Conservation (phyloP, 2,113 vertebrate species). For the Semnornis frantzii region DNA sequence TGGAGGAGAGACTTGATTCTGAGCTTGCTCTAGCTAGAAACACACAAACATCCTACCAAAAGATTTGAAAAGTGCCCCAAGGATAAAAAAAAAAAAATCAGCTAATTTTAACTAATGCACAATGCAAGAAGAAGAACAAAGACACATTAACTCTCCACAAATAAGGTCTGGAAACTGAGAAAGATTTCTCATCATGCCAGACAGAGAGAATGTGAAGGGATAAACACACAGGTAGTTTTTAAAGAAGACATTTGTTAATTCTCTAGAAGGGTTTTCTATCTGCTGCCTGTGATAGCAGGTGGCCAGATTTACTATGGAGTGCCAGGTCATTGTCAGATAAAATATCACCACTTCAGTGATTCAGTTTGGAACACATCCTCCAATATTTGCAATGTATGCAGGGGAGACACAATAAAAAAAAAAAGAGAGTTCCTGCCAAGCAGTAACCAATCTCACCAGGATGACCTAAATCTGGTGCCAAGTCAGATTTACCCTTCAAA, state of each 20-base stretch:
- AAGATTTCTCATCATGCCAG: background rate
- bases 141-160: background rate
- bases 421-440: constrained; percentile 39
- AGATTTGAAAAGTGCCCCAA: background rate
- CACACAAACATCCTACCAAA: background rate
- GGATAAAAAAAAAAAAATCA: background rate
- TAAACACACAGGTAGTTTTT: background rate
- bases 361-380: constrained; percentile 23
- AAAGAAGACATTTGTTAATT: background rate
- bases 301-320: background rate
- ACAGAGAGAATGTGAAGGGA: background rate
- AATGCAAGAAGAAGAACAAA: background rate
- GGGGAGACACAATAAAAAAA: constrained; percentile 23
- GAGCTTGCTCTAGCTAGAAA: background rate
- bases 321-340: constrained; percentile 11
- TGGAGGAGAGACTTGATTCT: background rate
- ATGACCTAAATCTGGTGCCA: constrained; percentile 45
- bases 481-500: constrained; percentile 52
- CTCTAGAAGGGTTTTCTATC: background rate
- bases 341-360: constrained; percentile 20
- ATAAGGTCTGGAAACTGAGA: background rate
- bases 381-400: constrained; percentile 51
- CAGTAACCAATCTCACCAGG: constrained; percentile 6
- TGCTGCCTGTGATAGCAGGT: background rate
- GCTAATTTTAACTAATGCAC: background rate